Base-by-base conservation (phyloP, 2,888 invertebrate species). In the Pachymerium ferrugineum region DNA sequence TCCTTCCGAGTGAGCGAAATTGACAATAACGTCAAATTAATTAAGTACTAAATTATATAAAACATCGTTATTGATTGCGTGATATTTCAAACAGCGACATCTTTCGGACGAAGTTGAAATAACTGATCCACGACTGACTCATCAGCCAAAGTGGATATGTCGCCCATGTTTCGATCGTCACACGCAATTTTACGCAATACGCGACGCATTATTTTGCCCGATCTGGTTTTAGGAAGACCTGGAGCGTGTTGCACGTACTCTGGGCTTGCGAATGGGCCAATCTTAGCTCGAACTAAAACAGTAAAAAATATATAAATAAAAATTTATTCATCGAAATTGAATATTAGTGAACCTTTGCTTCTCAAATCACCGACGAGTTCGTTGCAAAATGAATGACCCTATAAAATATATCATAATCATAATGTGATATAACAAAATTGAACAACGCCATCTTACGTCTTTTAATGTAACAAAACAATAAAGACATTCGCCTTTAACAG, bases 181-280 rank as follows among this genome's bases (percentile, higher is more conserved):
- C 91, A 84, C 0, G 98, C 97, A 14, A 99, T 90, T 84, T 97
- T 96, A 76, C 97, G 87, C 76, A 99, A 85, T 75, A 99, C 91
- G 77, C 99, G 87, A 76, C 99, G 88, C 94, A 99, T 97, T 76
- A 99, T 97, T 85, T 99, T 99, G 1, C 99, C 99, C 0, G 97
- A 97, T 70, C 97, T 87, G 0, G 97, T 97, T 84, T 98, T 97
- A 0, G 99, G 99, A 76, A 99, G 85, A 0, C 90, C 92, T 0
- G 96, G 94, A 0, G 97, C 97, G 82, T 93, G 88, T 78, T 99
- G 98, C 74, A 99, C 90, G 38, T 90, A 88, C 81, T 98, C 98
- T 0, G 98, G 98, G 79, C 91, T 89, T 0, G 98, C 98, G 82
- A 99, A 97, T 0, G 97, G 92, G 0, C 98, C 98, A 79, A 98